Evolutionary conservation across 2,797 vertebrate genomes (phyloP), one percentile per base, ranked within the genome.

Genomic region (Ibycter americanus): DNA sequence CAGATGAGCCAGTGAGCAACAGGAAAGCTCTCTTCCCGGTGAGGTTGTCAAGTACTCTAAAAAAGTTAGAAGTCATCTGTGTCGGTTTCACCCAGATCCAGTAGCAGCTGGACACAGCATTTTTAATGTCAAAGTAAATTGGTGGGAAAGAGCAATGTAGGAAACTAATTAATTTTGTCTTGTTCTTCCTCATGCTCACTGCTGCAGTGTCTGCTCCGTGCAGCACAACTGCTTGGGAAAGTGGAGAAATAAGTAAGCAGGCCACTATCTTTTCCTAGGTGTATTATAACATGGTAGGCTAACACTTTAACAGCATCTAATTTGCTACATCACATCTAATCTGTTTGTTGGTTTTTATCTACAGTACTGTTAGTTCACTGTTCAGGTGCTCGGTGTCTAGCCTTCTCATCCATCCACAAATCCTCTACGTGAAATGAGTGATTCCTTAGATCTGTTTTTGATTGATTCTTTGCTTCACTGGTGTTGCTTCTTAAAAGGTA

Each of bases 301-400:
- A 93, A 87, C 0, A 12, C 95, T 87, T 90, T 93, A 86, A 92
- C 26, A 73, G 72, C 80, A 90, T 85, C 94, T 92, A 36, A 95
- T 93, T 90, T 91, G 90, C 82, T 95, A 59, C 67, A 83, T 93
- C 77, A n/a, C 86, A 88, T 96, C 86, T 94, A 94, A 94, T 92
- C 70, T 90, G 31, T 91, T 79, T 93, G 93, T 96, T 96, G 94
- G 91, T 96, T 97, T 96, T 96, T 96, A 93, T 97, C 96, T 95
- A 80, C 86, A 95, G 92, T 96, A 92, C 77, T 93, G 73, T 89
- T 96, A 96, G 90, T 47, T 90, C 89, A 94, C 86, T 96, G 87
- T 63, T 95, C 92, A 95, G 86, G 90, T 94, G 94, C 93, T 97
- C 19, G 81, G 86, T 93, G 83, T 93, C 78, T 91, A 94, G 83